Evolutionary conservation across 2,888 invertebrate genomes (phyloP), one percentile per base, ranked within the genome.

Genomic region (Chaetogeoica ovagalla): DNA sequence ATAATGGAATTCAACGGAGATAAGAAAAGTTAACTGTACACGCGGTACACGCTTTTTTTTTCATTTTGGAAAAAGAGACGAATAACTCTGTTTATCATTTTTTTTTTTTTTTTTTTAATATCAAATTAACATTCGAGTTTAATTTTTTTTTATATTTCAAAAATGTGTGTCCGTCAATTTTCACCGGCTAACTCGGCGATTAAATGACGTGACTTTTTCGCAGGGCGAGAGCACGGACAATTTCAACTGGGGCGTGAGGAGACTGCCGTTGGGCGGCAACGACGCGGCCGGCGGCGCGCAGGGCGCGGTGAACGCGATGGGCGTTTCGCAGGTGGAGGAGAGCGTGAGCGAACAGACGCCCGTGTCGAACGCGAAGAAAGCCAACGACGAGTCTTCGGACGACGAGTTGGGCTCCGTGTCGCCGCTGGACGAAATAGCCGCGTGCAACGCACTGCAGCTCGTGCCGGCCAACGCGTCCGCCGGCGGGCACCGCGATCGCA

Each of bases 201-300:
- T n/a, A n/a, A n/a, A n/a, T n/a, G n/a, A 30, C 30, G 30, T 30
- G 1, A 15, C 9, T 21, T 37, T 37, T 30, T 37, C 84, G n/a
- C n/a, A 93, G 92, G 96, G 95, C 59, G 97, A 97, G 86, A 95
- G 95, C 83, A 94, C 95, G 0, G 97, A 97, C 86, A 96, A 96
- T 87, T 97, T 97, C 88, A 96, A 96, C 87, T 97, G 96, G 96
- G 96, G 96, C 81, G 96, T 97, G 43, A 91, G 96, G 9, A 89
- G 96, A 23, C 90, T 94, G 81, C 93, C 94, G 82, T 89, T 94
- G 55, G 92, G 94, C 82, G 94, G 92, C 84, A 92, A 94, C 82
- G 94, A 92, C 13, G 90, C 90, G 84, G 89, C 90, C 55, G 90
- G 89, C 83, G 88, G 43, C 43, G 43, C 30, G 30, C 30, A 30